Base-by-base conservation (phyloP, 2,797 vertebrate genomes). In the Gouania willdenowi region DNA sequence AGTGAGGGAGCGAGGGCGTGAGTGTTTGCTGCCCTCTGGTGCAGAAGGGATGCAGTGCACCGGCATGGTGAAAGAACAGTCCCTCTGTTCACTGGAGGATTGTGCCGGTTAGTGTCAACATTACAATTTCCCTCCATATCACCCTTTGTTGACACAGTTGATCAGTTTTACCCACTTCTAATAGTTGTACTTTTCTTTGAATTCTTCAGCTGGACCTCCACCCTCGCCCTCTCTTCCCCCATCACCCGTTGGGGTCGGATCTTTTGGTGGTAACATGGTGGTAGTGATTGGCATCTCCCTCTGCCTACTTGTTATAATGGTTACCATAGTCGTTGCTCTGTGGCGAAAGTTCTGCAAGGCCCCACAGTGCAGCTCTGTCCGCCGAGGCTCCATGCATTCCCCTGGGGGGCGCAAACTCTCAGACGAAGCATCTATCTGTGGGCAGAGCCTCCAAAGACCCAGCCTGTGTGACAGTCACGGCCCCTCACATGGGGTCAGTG, bases 391-490 rank as follows among this genome's bases (percentile, higher is more conserved):
- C 0, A 14, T 85, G 47, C 93, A 91, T 62, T 90, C 92, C 1
- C 88, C 91, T 0, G 59, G 86, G 15, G 92, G 89, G 39, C 88
- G 92, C 32, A 98, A 94, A 26, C 90, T 94, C 68, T 98, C 94
- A 0, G 95, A 98, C 0, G 93, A 95, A 56, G 92, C 95, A 39
- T 94, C 92, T 41, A 95, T 98, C 61, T 98, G 87, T 30, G 91
- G 90, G 30, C 77, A 89, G 56, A 91, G 84, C 41, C 84, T 92
- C 46, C 92, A 87, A 39, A 77, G 87, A 2, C 93, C 93, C 33
- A 94, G 93, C 67, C 88, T 94, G 7, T 85, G 87, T 0, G 94
- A 96, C 0, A 73, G 80, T 58, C 84, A 67, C 4, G 33, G 58
- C 18, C 77, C 73, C 0, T 86, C 71, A 19, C 87, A 69, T 48